Conservation (phyloP, 2,113 vertebrate species). For the Danio rerio region GRCz12tu NC_133191.1:11416001-11416500, state of each 20-base stretch:
- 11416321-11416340: constrained; percentile 65
- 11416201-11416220: constrained; percentile 80
- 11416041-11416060: too few relatives aligned
- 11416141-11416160: constrained; percentile 66
- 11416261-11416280: constrained; percentile 62
- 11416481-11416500: constrained; percentile 69
- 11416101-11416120: constrained; percentile 77
- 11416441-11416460: constrained; percentile 86
- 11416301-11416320: constrained; percentile 64
- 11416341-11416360: constrained; percentile 56
- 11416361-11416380: constrained; percentile 81
- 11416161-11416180: constrained; percentile 66
- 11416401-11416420: constrained; percentile 93
- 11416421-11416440: constrained; percentile 98
- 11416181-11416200: constrained; percentile 69
- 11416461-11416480: constrained; percentile 76
- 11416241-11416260: constrained; percentile 82
- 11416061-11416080: too few relatives aligned
- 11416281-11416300: constrained; percentile 69
- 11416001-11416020: neutral
- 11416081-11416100: too few relatives aligned
- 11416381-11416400: constrained; percentile 80
- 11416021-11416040: too few relatives aligned
- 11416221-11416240: constrained; percentile 82
- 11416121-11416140: constrained; percentile 71